Conservation (phyloP, 2,113 vertebrate species). For the Ctenomys sociabilis region DNA sequence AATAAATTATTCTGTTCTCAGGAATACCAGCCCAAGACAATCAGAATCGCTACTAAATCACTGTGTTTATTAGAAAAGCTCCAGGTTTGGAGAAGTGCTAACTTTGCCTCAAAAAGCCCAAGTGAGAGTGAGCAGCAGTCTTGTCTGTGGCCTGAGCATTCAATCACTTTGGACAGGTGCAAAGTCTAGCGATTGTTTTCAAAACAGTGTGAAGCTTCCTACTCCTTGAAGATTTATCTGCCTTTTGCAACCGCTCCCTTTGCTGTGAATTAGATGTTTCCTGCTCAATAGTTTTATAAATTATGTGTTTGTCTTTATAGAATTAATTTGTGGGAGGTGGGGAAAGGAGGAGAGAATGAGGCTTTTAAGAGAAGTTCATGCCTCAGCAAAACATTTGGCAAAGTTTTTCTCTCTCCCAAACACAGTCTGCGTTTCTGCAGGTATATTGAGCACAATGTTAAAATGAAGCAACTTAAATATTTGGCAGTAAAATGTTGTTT, state of each 20-base stretch:
- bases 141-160: background rate
- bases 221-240: conserved; percentile 61
- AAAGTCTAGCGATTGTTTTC: conserved; percentile 56
- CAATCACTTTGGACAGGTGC: background rate
- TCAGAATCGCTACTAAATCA: conserved; percentile 43
- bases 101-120: background rate
- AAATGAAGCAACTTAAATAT: conserved; percentile 78
- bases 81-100: conserved; percentile 45
- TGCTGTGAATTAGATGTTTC: conserved; percentile 50
- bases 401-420: background rate
- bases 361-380: background rate
- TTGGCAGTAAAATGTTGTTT: conserved; percentile 79
- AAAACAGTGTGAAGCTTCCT: conserved; percentile 41
- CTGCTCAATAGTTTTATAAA: conserved; percentile 64
- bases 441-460: conserved; percentile 76
- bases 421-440: conserved; percentile 73
- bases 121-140: background rate
- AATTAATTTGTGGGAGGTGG: conserved; percentile 42
- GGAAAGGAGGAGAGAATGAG: background rate
- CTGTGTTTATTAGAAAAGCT: background rate
- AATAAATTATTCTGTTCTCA: conserved; percentile 39
- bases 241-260: conserved; percentile 49
- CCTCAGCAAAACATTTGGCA: too few species aligned
- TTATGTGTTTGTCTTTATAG: conserved; percentile 50
- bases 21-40: background rate